phyloP scores from a whole-genome alignment of 2,113 vertebrate species.

The Taxidea taxus region DNA sequence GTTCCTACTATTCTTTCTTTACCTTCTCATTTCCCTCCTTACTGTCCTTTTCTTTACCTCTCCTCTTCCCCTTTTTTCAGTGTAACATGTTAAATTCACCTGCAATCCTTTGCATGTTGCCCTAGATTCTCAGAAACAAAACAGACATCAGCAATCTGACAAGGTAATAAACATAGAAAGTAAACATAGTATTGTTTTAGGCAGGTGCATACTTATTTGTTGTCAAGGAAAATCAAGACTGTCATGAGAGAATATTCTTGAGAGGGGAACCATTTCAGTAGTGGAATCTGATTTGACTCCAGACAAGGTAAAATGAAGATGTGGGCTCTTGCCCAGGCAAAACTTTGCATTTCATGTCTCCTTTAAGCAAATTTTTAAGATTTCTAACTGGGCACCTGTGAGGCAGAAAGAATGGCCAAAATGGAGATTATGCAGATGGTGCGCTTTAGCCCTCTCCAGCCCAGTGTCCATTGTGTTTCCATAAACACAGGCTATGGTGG shows the following conservation, averaged over 20 bases:
- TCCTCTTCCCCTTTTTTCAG: fast-evolving
- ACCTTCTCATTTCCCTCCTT: neutral
- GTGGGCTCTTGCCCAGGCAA: neutral
- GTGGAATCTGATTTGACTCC: neutral
- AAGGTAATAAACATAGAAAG: neutral
- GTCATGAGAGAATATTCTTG: neutral
- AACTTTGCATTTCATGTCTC: neutral
- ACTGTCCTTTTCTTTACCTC: neutral
- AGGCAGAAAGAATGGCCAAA: neutral
- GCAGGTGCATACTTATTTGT: neutral
- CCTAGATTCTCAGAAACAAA: neutral
- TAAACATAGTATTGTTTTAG: neutral
- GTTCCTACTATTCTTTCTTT: neutral
- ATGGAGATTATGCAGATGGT: neutral
- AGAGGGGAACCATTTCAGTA: neutral
- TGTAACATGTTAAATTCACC: neutral
- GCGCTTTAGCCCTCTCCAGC: neutral
- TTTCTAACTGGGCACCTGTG: neutral
- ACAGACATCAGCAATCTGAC: neutral
- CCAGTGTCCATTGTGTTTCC: neutral
- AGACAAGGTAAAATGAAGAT: neutral
- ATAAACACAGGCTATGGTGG: neutral
- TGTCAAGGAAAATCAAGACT: neutral
- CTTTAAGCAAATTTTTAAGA: neutral
- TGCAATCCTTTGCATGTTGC: neutral